These are phyloP conservation scores for Zaprionus bogoriensis DNA, from an alignment of 2,888 invertebrate species.

Conservation along the genomic window DNA sequence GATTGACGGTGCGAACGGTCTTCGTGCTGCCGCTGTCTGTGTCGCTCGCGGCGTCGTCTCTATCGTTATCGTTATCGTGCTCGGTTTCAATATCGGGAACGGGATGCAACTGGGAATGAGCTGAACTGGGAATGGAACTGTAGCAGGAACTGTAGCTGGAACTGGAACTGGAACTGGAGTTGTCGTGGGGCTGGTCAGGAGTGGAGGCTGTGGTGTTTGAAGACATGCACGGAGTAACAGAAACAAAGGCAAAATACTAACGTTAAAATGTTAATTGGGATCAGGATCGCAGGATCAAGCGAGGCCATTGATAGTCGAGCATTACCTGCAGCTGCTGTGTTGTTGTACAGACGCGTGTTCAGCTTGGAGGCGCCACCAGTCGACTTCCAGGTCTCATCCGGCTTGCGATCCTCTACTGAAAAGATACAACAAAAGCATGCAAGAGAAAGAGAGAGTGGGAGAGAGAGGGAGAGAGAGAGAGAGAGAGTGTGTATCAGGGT, in stretches of 20 bases:
- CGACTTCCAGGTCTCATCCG: constrained; percentile 31
- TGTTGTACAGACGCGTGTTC: constrained; percentile 48
- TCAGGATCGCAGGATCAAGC: neutral
- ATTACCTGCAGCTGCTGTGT: constrained; percentile 68
- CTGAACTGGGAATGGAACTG: constrained; percentile 2
- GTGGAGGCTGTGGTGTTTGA: constrained; percentile 64
- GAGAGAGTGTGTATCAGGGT: constrained; percentile 44
- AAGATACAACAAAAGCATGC: too few relatives aligned
- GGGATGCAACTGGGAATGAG: neutral
- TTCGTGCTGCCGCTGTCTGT: constrained; percentile 39
- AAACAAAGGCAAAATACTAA: constrained; percentile 78
- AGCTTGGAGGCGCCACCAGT: constrained; percentile 49
- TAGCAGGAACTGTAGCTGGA: constrained; percentile 5
- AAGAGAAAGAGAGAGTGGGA: neutral
- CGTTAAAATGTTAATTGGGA: constrained; percentile 61
- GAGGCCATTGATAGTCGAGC: too few relatives aligned
- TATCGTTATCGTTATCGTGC: constrained; percentile 13
- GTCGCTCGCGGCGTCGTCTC: constrained; percentile 19
- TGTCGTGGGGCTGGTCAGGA: constrained; percentile 23
- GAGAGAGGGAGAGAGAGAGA: constrained; percentile 30
- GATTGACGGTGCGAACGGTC: constrained; percentile 33
- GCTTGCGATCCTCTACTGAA: too few relatives aligned
- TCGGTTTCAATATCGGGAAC: constrained; percentile 20
- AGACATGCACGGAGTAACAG: constrained; percentile 77
- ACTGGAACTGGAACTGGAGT: constrained; percentile 7